Evolutionary conservation across 2,888 invertebrate genomes (phyloP).

Genomic region (Odontothrips loti): DNA sequence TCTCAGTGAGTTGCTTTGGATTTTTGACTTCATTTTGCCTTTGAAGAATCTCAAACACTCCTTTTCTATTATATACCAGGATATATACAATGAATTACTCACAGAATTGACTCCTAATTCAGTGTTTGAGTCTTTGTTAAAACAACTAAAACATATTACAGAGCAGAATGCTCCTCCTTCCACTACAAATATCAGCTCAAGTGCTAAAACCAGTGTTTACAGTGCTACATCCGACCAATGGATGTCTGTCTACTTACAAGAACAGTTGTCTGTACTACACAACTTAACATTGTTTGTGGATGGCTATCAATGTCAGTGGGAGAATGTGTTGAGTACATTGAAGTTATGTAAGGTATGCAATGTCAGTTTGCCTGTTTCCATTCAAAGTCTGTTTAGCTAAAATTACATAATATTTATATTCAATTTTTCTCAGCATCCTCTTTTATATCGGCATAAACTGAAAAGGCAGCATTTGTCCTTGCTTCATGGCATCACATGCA

Average conservation of each 20-base stretch:
- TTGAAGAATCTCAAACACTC: background rate
- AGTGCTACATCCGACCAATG: background rate
- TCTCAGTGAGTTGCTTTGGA: background rate
- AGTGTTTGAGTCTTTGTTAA: background rate
- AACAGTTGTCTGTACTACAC: slow-evolving; percentile 28
- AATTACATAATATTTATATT: background rate
- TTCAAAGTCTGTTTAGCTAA: background rate
- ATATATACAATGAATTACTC: background rate
- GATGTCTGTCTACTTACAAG: background rate
- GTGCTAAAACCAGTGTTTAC: background rate
- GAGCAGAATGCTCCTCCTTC: background rate
- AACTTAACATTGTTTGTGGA: slow-evolving; percentile 33
- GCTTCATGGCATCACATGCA: background rate
- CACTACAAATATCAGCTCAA: background rate
- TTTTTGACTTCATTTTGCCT: background rate
- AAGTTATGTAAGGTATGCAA: slow-evolving; percentile 29
- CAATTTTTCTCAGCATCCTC: background rate
- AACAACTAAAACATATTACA: background rate
- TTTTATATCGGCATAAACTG: background rate
- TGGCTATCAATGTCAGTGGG: slow-evolving; percentile 30
- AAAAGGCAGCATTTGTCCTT: background rate
- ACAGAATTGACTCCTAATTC: background rate
- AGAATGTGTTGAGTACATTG: slow-evolving; percentile 12
- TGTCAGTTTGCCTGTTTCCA: background rate
- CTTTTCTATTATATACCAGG: background rate